These are phyloP conservation scores for Chanos chanos DNA, from an alignment of 2,797 vertebrate species.

Conservation along the genomic window DNA sequence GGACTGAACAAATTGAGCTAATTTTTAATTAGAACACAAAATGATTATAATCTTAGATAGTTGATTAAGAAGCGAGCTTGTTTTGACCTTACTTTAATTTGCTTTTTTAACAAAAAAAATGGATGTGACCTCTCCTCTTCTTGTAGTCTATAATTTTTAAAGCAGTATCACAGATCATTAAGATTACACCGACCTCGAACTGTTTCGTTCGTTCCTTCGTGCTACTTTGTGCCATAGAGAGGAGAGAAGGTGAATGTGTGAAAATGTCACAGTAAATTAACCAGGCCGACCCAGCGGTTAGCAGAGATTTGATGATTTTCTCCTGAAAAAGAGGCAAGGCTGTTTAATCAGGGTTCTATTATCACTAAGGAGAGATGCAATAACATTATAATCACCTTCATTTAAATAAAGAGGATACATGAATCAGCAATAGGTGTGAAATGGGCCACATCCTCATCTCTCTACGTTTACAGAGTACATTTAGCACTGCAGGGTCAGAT, in stretches of 20 bases:
- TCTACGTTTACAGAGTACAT: neutral
- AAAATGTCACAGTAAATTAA: slow-evolving; percentile 18
- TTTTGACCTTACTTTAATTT: too few species aligned
- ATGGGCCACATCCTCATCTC: neutral
- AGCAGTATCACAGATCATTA: too few species aligned
- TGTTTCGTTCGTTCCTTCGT: too few species aligned
- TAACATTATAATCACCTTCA: slow-evolving; percentile 4
- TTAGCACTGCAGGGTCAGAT: neutral
- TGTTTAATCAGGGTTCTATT: slow-evolving; percentile 25
- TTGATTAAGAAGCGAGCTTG: too few species aligned
- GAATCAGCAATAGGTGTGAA: slow-evolving; percentile 17
- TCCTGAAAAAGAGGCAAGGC: slow-evolving; percentile 13
- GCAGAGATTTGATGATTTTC: slow-evolving; percentile 22
- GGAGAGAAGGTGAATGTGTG: neutral
- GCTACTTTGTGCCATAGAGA: too few species aligned
- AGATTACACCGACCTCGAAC: too few species aligned
- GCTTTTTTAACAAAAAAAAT: too few species aligned
- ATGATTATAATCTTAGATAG: slow-evolving; percentile 1
- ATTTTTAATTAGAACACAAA: neutral
- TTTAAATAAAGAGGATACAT: slow-evolving; percentile 3
- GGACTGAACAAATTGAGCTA: neutral
- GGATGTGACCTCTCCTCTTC: too few species aligned
- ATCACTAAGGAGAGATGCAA: slow-evolving; percentile 3
- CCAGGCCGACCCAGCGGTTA: neutral
- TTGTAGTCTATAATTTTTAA: too few species aligned